Evolutionary conservation across 2,113 vertebrate genomes (phyloP).

Genomic region (Indicator maculatus): DNA sequence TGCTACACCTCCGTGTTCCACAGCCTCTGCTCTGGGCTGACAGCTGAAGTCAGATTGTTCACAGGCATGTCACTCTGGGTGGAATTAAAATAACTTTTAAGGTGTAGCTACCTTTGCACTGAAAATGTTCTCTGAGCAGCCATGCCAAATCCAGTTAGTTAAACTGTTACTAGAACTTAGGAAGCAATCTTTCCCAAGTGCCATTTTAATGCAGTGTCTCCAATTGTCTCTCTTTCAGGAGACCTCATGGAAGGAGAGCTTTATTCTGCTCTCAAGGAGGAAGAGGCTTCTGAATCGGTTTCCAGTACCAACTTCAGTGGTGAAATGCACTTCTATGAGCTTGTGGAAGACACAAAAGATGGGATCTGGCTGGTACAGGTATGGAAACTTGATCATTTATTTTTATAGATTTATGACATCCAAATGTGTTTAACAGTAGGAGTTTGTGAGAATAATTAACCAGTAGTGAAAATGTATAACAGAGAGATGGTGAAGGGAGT

Average conservation of each 20-base stretch:
- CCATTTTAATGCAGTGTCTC: not conserved
- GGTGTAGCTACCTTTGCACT: not conserved
- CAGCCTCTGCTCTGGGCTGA: not conserved
- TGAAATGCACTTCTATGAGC: constrained; percentile 98
- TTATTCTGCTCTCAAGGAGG: constrained; percentile 95
- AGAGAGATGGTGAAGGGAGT: not conserved
- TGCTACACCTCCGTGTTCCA: not conserved
- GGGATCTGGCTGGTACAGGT: constrained; percentile 99
- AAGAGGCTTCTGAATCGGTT: constrained; percentile 87
- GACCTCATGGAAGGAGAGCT: constrained; percentile 96
- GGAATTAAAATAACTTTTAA: not conserved
- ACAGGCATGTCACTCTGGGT: not conserved
- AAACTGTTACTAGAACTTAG: not conserved
- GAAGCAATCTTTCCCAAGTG: not conserved
- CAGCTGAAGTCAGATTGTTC: not conserved
- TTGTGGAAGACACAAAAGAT: constrained; percentile 98
- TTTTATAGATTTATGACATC: not conserved
- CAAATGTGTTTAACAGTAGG: not conserved
- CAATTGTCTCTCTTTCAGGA: constrained; percentile 74
- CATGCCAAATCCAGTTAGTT: not conserved
- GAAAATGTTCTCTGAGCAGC: not conserved
- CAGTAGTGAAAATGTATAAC: not conserved
- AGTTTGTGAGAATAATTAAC: not conserved
- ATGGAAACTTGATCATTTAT: not conserved
- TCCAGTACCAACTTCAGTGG: constrained; percentile 94